Conservation (phyloP, 2,888 invertebrate species). For the Hydroisotoma schaefferi region DNA sequence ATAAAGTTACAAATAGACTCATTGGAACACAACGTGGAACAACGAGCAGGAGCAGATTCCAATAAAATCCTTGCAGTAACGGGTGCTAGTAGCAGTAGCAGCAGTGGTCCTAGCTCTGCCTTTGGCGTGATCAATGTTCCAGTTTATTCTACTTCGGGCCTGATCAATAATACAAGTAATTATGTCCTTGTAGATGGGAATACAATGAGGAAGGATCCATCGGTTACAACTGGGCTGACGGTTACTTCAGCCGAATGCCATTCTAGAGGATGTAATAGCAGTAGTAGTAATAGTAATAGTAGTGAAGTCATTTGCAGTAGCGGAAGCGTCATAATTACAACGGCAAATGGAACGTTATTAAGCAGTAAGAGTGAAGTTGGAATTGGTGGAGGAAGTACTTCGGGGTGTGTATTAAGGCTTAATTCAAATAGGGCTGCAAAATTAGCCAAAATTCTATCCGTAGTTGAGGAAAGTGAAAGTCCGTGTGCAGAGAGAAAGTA, state of each 20-base stretch:
- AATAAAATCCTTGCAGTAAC: no score
- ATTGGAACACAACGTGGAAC: no score
- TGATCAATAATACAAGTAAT: background rate
- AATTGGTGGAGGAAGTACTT: no score
- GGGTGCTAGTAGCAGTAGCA: no score
- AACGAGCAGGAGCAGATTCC: no score
- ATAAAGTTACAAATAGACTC: no score
- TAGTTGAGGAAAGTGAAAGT: conserved; percentile 36
- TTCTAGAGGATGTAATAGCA: background rate
- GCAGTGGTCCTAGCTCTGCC: no score
- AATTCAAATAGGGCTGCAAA: conserved; percentile 25
- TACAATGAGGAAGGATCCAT: background rate
- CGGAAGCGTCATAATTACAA: background rate
- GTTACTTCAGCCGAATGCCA: background rate
- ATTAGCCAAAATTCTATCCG: conserved; percentile 37
- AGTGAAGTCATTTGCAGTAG: background rate
- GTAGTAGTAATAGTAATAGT: background rate
- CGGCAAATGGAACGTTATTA: no score
- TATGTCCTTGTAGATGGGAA: conserved; percentile 10
- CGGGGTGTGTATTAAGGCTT: conserved; percentile 11
- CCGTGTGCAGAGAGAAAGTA: conserved; percentile 32
- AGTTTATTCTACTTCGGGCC: background rate
- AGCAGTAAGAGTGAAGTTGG: no score
- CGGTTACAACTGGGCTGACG: background rate
- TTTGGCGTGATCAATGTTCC: background rate